These are phyloP conservation scores for Indri indri DNA, from an alignment of 2,113 vertebrate species.

Conservation along the genomic window DNA sequence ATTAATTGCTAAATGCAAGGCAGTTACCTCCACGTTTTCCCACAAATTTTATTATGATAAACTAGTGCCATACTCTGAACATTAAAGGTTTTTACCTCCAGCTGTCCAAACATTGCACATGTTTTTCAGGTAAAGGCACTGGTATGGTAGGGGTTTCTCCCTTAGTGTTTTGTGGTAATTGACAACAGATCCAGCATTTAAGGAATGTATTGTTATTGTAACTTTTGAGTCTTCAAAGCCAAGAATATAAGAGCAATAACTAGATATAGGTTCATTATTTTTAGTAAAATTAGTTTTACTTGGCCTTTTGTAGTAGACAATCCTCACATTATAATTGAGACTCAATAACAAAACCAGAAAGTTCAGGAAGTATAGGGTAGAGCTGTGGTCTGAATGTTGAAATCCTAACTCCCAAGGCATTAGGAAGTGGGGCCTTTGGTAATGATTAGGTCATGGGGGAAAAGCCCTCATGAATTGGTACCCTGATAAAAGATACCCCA, in stretches of 20 bases:
- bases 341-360: neutral
- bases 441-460: neutral
- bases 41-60: neutral
- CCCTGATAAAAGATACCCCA: neutral
- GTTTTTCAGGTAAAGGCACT: conserved; percentile 2
- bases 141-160: neutral
- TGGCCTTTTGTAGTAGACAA: neutral
- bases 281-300: conserved; percentile 38
- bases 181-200: conserved; percentile 26
- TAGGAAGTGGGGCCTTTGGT: neutral
- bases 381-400: neutral
- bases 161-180: conserved; percentile 5
- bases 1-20: neutral
- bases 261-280: neutral
- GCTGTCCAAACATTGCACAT: neutral
- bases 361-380: neutral
- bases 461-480: neutral
- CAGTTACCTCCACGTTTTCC: neutral
- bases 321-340: neutral
- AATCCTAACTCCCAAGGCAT: neutral
- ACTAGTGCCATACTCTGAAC: neutral
- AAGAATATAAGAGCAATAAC: neutral
- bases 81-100: conserved; percentile 3
- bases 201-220: neutral
- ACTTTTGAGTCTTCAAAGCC: neutral